A percentile compares a stretch with the other conserved stretches of the same genome.
These are phyloP conservation scores for Lophura nycthemera DNA, from an alignment of 2,113 vertebrate species.

Conservation along the genomic window DNA sequence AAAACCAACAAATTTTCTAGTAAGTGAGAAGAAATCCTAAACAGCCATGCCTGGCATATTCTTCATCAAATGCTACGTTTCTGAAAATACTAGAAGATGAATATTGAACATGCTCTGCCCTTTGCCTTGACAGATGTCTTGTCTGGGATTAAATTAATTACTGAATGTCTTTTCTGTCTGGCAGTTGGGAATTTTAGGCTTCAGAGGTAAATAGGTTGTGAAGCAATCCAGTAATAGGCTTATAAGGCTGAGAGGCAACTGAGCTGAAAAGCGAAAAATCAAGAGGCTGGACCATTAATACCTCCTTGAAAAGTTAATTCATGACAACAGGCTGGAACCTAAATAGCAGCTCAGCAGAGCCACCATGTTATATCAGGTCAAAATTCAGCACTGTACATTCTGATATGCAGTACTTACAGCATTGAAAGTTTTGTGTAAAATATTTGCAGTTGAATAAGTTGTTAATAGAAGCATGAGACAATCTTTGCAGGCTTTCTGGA, in stretches of 20 bases:
- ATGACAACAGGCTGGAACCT: not conserved
- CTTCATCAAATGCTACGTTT: not conserved
- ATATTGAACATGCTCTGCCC: not conserved
- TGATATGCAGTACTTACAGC: not conserved
- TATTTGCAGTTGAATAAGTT: not conserved
- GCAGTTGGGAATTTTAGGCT: slow-evolving; percentile 51
- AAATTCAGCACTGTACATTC: not conserved
- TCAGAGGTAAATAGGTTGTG: slow-evolving; percentile 60
- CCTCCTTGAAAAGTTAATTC: slow-evolving; percentile 21
- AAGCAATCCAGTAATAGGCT: slow-evolving; percentile 63
- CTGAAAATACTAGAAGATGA: not conserved
- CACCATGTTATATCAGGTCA: not conserved
- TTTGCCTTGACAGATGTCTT: slow-evolving; percentile 44
- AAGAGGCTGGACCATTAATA: slow-evolving; percentile 26
- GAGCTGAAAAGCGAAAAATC: slow-evolving; percentile 62
- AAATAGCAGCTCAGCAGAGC: not conserved
- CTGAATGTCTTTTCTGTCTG: slow-evolving; percentile 49
- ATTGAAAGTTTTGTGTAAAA: rapidly evolving
- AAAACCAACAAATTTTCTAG: rapidly evolving
- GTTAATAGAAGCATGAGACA: too few species aligned
- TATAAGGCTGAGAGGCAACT: slow-evolving; percentile 54
- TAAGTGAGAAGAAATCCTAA: not conserved
- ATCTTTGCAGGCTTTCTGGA: not conserved
- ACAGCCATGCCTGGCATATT: not conserved
- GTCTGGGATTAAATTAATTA: slow-evolving; percentile 68